Evolutionary conservation across 2,113 vertebrate species (phyloP).

Genomic region (Perca schrenkii): DNA sequence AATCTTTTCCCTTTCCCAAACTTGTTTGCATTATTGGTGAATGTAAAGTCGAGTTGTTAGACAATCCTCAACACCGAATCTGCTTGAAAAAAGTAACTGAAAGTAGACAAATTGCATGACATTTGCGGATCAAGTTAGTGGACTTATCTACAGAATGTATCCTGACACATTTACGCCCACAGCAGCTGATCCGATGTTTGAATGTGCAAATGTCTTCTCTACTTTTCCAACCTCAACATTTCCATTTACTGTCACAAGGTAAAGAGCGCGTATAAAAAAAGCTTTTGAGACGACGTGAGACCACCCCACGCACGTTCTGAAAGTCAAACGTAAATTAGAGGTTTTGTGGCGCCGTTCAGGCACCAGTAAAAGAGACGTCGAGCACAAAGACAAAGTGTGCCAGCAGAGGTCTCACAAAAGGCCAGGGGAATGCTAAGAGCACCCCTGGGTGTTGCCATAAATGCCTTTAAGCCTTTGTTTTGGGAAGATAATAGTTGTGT

Average conservation of each 20-base stretch:
- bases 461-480: slow-evolving; percentile 42
- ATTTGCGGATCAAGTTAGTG: no score
- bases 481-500: slow-evolving; percentile 48
- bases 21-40: not conserved
- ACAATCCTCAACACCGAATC: not conserved
- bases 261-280: not conserved
- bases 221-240: not conserved
- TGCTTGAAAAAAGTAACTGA: not conserved
- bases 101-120: no score
- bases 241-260: slow-evolving; percentile 1
- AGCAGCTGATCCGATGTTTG: not conserved
- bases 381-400: slow-evolving; percentile 70
- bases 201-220: slow-evolving; percentile 30
- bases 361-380: slow-evolving; percentile 2
- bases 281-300: slow-evolving; percentile 26
- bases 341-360: slow-evolving; percentile 40
- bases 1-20: no score
- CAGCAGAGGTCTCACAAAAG: slow-evolving; percentile 54
- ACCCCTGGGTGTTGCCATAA: slow-evolving; percentile 65
- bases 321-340: slow-evolving; percentile 23
- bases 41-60: not conserved
- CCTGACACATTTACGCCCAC: no score
- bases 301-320: slow-evolving; percentile 51
- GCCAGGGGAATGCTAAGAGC: slow-evolving; percentile 66
- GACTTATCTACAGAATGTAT: no score